These are phyloP conservation scores for Cynodonichthys magdalenae DNA, from an alignment of 2,797 vertebrate genomes.

Conservation along the genomic window DNA sequence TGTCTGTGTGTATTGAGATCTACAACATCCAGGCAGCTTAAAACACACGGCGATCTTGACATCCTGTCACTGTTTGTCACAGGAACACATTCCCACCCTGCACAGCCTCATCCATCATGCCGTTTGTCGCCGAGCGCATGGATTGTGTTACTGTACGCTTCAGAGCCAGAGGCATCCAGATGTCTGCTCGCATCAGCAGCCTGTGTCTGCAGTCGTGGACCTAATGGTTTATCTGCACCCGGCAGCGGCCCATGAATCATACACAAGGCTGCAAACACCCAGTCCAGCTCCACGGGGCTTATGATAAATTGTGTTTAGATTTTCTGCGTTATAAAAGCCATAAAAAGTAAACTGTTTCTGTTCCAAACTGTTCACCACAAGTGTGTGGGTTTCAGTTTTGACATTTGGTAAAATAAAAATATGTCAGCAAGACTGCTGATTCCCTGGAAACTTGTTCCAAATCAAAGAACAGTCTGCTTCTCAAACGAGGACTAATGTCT, in stretches of 20 bases:
- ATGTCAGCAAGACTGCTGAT: slow-evolving; percentile 12
- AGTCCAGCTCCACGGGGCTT: not conserved
- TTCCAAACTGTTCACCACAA: slow-evolving; percentile 27
- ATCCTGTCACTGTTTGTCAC: not conserved
- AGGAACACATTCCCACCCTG: slow-evolving; percentile 14
- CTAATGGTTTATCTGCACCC: slow-evolving; percentile 55
- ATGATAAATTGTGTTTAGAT: slow-evolving; percentile 59
- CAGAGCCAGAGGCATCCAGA: slow-evolving; percentile 49
- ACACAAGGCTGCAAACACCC: slow-evolving; percentile 24
- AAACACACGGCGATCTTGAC: not conserved
- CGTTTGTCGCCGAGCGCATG: slow-evolving; percentile 35
- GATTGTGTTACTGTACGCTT: slow-evolving; percentile 53
- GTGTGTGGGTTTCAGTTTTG: slow-evolving; percentile 26
- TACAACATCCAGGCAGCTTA: not conserved
- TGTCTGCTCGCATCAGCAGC: slow-evolving; percentile 56
- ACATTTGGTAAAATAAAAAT: slow-evolving; percentile 36
- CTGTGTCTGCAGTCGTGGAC: slow-evolving; percentile 37
- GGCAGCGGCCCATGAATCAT: slow-evolving; percentile 58
- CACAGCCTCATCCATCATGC: slow-evolving; percentile 33
- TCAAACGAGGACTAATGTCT: not conserved
- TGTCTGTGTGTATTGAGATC: not conserved
- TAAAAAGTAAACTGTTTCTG: slow-evolving; percentile 29
- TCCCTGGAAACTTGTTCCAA: not conserved
- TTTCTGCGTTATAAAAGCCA: slow-evolving; percentile 25
- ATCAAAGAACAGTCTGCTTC: slow-evolving; percentile 8